A percentile compares a stretch with the other conserved stretches of the same genome.
Conservation (phyloP, 2,797 vertebrate genomes). For the Varecia variegata region DNA sequence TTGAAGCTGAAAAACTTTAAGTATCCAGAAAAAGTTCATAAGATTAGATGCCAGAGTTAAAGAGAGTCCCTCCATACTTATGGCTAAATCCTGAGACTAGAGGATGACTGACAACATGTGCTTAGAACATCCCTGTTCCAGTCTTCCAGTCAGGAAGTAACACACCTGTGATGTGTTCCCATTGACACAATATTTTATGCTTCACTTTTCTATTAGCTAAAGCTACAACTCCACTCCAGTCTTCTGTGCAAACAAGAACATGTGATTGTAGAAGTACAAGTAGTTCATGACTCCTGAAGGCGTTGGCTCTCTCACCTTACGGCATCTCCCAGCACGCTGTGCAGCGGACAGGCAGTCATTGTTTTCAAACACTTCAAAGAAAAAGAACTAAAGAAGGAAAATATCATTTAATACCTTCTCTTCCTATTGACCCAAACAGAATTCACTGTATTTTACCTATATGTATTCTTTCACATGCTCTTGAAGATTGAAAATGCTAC, state of each 20-base stretch:
- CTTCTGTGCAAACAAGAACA: constrained; percentile 8
- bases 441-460: neutral
- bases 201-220: neutral
- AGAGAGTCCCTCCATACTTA: neutral
- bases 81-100: neutral
- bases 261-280: neutral
- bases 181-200: neutral
- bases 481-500: neutral
- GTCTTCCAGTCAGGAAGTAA: neutral
- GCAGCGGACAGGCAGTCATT: neutral
- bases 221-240: neutral
- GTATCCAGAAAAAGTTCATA: neutral
- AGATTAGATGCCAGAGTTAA: neutral
- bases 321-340: neutral
- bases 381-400: neutral
- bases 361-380: neutral
- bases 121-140: neutral
- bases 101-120: neutral
- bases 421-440: neutral
- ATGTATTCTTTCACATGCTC: neutral
- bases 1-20: neutral
- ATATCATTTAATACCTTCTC: neutral
- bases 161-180: neutral
- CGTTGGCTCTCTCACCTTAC: neutral
- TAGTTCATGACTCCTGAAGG: neutral